Percentiles rank a stretch among this genome's conserved stretches.
phyloP scores from a whole-genome alignment of 2,113 vertebrate species.

The Pongo pygmaeus region DNA sequence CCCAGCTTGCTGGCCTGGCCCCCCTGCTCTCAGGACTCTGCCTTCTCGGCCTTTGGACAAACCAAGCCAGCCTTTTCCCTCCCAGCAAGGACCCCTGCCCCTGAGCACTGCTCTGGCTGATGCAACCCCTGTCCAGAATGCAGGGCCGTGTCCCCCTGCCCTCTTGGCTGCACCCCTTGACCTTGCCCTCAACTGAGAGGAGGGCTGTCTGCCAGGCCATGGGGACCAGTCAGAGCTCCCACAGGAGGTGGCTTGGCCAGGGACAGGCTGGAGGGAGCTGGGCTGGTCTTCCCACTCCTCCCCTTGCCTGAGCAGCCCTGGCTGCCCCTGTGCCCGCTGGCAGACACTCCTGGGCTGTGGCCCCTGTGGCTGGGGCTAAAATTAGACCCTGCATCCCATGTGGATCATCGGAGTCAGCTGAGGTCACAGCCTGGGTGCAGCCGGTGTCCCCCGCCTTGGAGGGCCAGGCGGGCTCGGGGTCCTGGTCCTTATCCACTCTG shows the following conservation, averaged over 20 bases:
- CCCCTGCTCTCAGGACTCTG: neutral
- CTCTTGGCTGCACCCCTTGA: conserved; percentile 27
- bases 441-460: neutral
- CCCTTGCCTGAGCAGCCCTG: neutral
- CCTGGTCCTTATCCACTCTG: neutral
- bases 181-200: conserved; percentile 21
- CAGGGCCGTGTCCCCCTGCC: conserved; percentile 9
- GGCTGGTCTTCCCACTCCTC: neutral
- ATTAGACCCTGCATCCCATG: conserved; percentile 39
- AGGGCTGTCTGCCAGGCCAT: conserved; percentile 43
- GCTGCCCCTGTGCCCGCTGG: neutral
- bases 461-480: neutral
- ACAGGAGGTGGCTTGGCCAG: neutral
- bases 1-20: neutral
- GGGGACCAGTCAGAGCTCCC: neutral
- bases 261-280: neutral
- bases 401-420: conserved; percentile 28
- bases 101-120: conserved; percentile 18
- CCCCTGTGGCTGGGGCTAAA: conserved; percentile 49
- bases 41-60: neutral
- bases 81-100: neutral
- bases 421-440: conserved; percentile 26
- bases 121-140: conserved; percentile 39
- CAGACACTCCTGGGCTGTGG: neutral
- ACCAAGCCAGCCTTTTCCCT: neutral